A percentile compares a stretch with the other conserved stretches of the same genome.
phyloP scores from a whole-genome alignment of 2,797 vertebrate species.

The Coendou prehensilis region DNA sequence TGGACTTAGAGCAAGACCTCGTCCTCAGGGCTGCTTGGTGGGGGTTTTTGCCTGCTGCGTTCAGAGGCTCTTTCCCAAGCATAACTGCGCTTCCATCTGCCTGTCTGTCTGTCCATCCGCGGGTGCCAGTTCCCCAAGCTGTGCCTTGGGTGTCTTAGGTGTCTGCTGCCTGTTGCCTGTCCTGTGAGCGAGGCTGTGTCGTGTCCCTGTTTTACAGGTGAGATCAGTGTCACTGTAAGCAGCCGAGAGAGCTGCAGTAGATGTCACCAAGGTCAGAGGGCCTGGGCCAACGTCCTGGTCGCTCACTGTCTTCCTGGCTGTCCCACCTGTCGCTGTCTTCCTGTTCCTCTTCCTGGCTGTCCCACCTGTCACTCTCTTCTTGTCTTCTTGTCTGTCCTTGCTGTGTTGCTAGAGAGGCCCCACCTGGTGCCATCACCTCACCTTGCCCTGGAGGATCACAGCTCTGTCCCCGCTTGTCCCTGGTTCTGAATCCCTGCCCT shows the following conservation, averaged over 20 bases:
- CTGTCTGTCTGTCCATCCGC: background rate
- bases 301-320: background rate
- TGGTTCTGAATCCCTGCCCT: background rate
- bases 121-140: background rate
- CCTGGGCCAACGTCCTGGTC: rapidly evolving
- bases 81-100: rapidly evolving
- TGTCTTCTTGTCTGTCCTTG: background rate
- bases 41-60: too few species aligned
- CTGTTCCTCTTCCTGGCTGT: too few species aligned
- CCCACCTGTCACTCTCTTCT: too few species aligned
- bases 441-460: background rate
- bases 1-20: background rate
- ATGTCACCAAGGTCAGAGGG: background rate
- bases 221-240: too few species aligned
- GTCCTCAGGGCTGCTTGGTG: background rate
- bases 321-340: background rate
- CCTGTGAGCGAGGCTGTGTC: background rate
- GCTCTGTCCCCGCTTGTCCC: background rate
- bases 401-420: background rate
- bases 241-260: background rate
- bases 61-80: background rate
- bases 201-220: background rate
- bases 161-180: background rate
- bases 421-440: background rate
- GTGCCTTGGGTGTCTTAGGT: background rate